phyloP scores from a whole-genome alignment of 2,888 invertebrate genomes.

The Cheilosia scutellata region DNA sequence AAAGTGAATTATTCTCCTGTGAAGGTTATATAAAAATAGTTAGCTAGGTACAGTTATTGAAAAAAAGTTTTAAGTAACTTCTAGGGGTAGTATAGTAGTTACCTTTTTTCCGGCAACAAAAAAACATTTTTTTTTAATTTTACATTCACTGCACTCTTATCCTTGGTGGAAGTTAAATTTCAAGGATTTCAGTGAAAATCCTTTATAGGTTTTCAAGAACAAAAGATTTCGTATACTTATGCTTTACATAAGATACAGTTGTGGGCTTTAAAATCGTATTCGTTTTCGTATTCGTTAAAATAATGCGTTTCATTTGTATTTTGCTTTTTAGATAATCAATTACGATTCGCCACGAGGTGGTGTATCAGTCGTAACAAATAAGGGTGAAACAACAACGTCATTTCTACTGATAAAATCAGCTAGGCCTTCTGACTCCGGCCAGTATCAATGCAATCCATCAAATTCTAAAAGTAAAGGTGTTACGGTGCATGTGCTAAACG shows the following conservation, averaged over 20 bases:
- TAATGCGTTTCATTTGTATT: conserved; percentile 22
- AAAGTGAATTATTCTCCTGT: too few relatives aligned
- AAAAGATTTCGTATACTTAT: not conserved
- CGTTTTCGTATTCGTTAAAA: too few relatives aligned
- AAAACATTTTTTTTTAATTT: too few relatives aligned
- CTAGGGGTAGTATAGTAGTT: too few relatives aligned
- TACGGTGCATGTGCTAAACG: conserved; percentile 96
- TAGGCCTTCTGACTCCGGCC: conserved; percentile 93
- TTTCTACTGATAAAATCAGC: conserved; percentile 95
- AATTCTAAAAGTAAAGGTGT: conserved; percentile 96
- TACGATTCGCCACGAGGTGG: conserved; percentile 96
- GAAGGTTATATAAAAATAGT: too few relatives aligned
- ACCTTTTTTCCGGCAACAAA: too few relatives aligned
- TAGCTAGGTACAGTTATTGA: too few relatives aligned
- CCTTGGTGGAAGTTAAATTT: too few relatives aligned
- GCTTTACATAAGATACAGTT: too few relatives aligned
- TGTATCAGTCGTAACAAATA: conserved; percentile 95
- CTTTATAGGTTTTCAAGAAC: not conserved
- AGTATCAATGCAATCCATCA: conserved; percentile 97
- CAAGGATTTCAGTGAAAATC: not conserved
- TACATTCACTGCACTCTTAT: too few relatives aligned
- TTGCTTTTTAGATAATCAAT: conserved; percentile 92
- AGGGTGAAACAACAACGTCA: conserved; percentile 95
- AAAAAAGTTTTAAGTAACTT: too few relatives aligned
- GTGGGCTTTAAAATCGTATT: too few relatives aligned